Evolutionary conservation across 2,797 vertebrate species (phyloP).

Genomic region (Sandelia bainsii): DNA sequence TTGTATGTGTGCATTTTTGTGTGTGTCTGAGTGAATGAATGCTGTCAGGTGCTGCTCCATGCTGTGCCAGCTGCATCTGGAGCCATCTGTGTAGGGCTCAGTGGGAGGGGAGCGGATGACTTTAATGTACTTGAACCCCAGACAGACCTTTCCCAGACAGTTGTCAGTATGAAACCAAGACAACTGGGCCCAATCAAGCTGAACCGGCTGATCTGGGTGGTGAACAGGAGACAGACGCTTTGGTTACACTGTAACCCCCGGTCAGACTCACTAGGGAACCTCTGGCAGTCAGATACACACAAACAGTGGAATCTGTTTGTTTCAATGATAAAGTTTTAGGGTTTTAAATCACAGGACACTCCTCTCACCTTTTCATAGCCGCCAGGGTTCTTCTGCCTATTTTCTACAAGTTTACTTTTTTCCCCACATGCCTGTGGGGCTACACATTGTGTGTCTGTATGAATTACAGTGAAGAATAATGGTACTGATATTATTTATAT

Average conservation of each 20-base stretch:
- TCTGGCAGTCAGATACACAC: constrained; percentile 67
- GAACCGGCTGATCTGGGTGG: constrained; percentile 79
- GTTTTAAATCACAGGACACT: constrained; percentile 49
- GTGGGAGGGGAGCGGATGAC: constrained; percentile 78
- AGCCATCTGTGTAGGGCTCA: constrained; percentile 84
- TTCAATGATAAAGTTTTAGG: constrained; percentile 55
- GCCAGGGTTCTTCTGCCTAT: constrained; percentile 19
- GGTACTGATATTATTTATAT: no score
- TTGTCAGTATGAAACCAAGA: constrained; percentile 80
- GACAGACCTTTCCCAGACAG: constrained; percentile 83
- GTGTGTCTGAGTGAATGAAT: constrained; percentile 73
- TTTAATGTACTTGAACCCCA: constrained; percentile 83
- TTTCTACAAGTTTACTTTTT: constrained; percentile 27
- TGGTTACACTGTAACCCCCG: constrained; percentile 78
- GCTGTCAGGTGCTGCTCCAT: constrained; percentile 83
- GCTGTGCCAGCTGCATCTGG: constrained; percentile 84
- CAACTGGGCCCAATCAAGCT: constrained; percentile 81
- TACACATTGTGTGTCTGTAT: neutral
- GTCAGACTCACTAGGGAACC: constrained; percentile 77
- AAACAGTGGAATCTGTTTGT: constrained; percentile 71
- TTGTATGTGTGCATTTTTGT: constrained; percentile 31
- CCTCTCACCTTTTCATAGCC: constrained; percentile 33
- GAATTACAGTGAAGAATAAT: no score
- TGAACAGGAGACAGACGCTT: constrained; percentile 81
- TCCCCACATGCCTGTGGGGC: neutral